phyloP scores from a whole-genome alignment of 2,113 vertebrate species.

The Megaceryle maxima region DNA sequence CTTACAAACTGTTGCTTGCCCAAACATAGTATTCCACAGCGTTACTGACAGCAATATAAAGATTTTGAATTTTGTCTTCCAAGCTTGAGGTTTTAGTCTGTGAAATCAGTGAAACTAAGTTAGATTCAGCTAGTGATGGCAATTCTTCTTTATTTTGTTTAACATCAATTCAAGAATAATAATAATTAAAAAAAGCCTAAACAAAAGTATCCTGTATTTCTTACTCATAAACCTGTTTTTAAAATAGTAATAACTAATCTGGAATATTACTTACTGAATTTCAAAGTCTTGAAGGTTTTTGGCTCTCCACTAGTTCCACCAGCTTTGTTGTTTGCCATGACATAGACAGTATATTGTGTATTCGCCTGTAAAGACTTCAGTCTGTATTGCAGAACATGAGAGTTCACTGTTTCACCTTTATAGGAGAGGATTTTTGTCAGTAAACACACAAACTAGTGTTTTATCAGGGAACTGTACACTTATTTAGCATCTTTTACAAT shows the following conservation, averaged over 20 bases:
- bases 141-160: neutral
- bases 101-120: neutral
- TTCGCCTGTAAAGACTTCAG: conserved; percentile 74
- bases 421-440: conserved; percentile 4
- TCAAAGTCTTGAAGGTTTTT: conserved; percentile 76
- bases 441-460: neutral
- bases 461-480: neutral
- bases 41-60: neutral
- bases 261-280: conserved; percentile 75
- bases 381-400: conserved; percentile 14
- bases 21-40: neutral
- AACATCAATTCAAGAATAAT: neutral
- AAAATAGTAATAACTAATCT: neutral
- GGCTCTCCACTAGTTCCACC: conserved; percentile 63
- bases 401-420: conserved; percentile 76
- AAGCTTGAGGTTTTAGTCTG: neutral
- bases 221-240: neutral
- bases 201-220: neutral
- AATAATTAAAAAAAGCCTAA: neutral
- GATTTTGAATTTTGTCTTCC: neutral
- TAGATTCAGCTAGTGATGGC: neutral
- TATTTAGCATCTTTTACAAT: neutral
- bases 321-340: conserved; percentile 75
- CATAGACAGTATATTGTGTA: conserved; percentile 72
- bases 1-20: neutral